Evolutionary conservation across 2,113 vertebrate species (phyloP).

Genomic region (Hippocampus abdominalis): DNA sequence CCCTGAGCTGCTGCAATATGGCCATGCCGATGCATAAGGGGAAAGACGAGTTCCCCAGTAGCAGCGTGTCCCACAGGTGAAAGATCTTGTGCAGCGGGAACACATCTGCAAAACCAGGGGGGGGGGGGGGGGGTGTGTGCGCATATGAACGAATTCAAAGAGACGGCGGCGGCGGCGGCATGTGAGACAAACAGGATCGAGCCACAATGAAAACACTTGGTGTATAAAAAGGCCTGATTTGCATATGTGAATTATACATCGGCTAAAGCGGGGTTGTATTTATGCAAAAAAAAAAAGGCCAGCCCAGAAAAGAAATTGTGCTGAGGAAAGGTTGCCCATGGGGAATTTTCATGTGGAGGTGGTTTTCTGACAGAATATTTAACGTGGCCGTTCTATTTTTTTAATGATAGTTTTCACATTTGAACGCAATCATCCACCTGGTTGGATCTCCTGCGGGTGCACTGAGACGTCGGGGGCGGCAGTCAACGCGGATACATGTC

Average conservation of each 20-base stretch:
- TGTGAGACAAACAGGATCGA: conserved; percentile 9
- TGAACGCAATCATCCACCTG: conserved; percentile 22
- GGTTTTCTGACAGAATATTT: conserved; percentile 44
- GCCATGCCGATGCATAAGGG: conserved; percentile 97
- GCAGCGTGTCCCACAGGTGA: conserved; percentile 94
- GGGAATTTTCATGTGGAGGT: conserved; percentile 39
- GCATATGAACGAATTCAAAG: conserved; percentile 13
- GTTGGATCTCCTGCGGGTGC: conserved; percentile 26
- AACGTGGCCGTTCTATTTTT: conserved; percentile 4
- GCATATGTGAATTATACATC: conserved; percentile 35
- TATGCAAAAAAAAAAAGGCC: conserved; percentile 26
- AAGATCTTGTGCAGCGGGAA: conserved; percentile 99
- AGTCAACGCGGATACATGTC: conserved; percentile 6
- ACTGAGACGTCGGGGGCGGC: background rate
- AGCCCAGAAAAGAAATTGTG: conserved; percentile 22
- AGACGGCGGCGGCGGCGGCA: conserved; percentile 14
- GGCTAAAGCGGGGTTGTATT: conserved; percentile 22
- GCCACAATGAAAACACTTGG: conserved; percentile 17
- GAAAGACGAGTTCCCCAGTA: conserved; percentile 96
- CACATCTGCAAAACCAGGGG: conserved; percentile 78
- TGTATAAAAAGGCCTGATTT: conserved; percentile 44
- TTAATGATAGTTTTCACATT: conserved; percentile 19
- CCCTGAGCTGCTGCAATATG: conserved; percentile 91
- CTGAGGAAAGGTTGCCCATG: conserved; percentile 30
- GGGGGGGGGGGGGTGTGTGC: too few species aligned